These are phyloP conservation scores for Nesogale talazaci DNA, from an alignment of 2,113 vertebrate species.

Conservation along the genomic window DNA sequence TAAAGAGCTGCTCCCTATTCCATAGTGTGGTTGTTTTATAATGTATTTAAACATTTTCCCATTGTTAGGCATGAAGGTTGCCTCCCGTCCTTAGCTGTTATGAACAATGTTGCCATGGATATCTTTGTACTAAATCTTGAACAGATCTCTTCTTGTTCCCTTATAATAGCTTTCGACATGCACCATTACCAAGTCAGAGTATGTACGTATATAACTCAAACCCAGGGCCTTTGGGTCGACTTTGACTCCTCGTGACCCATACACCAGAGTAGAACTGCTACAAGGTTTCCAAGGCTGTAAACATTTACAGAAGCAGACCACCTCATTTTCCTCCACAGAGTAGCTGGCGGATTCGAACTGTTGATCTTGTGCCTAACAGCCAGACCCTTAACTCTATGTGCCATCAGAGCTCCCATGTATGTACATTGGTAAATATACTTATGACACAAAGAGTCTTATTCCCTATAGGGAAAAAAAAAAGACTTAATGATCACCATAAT, in stretches of 20 bases:
- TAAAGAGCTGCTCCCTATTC: slow-evolving; percentile 50
- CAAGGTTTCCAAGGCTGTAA: no score
- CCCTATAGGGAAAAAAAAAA: neutral
- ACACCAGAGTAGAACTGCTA: no score
- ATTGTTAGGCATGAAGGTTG: slow-evolving; percentile 62
- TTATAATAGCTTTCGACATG: slow-evolving; percentile 43
- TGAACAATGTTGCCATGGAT: slow-evolving; percentile 73
- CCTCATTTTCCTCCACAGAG: no score
- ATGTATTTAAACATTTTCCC: slow-evolving; percentile 66
- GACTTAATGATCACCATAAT: neutral
- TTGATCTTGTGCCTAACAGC: no score
- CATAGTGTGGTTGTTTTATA: slow-evolving; percentile 46
- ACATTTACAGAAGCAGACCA: no score
- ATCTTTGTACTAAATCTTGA: slow-evolving; percentile 56
- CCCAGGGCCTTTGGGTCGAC: no score
- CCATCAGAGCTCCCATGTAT: no score
- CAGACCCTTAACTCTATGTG: no score
- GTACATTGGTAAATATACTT: no score
- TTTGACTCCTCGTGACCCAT: no score
- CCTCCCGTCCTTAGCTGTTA: slow-evolving; percentile 57
- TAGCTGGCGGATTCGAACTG: no score
- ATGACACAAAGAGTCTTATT: neutral
- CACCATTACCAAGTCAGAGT: slow-evolving; percentile 24
- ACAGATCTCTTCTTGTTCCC: slow-evolving; percentile 53
- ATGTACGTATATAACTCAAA: neutral